Conservation (phyloP, 1,140 invertebrate species). For the Procambarus virginalis region DNA sequence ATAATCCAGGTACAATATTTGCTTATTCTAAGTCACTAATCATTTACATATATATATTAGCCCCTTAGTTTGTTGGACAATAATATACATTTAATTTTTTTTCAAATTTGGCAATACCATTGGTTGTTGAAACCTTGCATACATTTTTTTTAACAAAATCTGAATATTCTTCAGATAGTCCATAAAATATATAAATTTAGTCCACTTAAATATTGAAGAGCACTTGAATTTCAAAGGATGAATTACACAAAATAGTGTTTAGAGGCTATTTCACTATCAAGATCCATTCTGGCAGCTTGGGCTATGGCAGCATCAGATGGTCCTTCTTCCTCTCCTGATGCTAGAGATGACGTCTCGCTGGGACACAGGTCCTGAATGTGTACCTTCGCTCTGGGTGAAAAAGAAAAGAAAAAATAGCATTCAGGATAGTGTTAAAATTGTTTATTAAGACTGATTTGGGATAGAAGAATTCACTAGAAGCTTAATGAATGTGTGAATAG, state of each 20-base stretch:
- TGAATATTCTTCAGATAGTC: no score
- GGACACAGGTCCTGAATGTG: slow-evolving; percentile 4
- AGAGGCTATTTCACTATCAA: neutral
- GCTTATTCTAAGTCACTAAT: no score
- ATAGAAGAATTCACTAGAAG: neutral
- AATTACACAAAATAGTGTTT: slow-evolving; percentile 23
- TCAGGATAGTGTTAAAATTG: neutral
- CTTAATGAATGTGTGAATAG: neutral
- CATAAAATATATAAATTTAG: no score
- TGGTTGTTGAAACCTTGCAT: no score
- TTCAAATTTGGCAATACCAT: no score
- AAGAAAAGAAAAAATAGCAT: neutral
- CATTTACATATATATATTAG: no score
- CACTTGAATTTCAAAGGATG: no score
- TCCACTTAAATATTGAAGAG: no score
- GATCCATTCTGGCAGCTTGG: neutral
- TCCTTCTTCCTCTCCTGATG: neutral
- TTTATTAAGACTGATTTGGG: neutral
- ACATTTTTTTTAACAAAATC: no score
- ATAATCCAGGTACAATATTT: no score
- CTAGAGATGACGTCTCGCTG: slow-evolving; percentile 9
- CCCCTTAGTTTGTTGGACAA: no score
- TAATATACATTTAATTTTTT: no score
- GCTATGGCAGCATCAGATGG: neutral
- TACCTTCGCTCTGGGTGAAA: slow-evolving; percentile 3